These are phyloP conservation scores for Martes martes DNA, from an alignment of 2,113 vertebrate species.

Conservation along the genomic window DNA sequence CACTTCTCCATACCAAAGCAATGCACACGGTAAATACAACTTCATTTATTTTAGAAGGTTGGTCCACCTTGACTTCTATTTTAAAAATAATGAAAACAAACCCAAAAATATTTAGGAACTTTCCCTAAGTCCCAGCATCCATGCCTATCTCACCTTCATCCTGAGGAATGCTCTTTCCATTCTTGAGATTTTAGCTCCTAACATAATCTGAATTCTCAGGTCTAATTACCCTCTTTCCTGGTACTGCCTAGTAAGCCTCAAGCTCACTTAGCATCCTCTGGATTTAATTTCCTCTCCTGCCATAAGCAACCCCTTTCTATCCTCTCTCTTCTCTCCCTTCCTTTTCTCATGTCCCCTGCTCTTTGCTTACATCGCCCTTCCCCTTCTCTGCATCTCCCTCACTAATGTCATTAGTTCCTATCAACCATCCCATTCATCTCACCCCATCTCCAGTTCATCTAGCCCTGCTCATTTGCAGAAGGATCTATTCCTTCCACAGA, in stretches of 20 bases:
- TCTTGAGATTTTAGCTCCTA: background rate
- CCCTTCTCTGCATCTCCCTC: background rate
- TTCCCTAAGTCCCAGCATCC: background rate
- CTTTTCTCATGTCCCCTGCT: background rate
- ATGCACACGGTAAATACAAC: background rate
- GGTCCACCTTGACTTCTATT: background rate
- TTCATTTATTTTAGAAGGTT: background rate
- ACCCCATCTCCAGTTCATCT: background rate
- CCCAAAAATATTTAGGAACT: background rate
- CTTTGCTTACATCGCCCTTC: background rate
- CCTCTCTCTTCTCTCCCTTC: background rate
- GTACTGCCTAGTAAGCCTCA: background rate
- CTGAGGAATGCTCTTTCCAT: background rate
- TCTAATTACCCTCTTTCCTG: background rate
- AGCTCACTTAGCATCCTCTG: background rate
- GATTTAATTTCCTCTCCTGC: background rate
- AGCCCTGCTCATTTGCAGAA: background rate
- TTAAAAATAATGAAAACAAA: background rate
- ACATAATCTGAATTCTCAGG: background rate
- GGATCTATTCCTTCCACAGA: background rate
- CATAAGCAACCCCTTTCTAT: background rate
- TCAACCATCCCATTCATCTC: too few species aligned
- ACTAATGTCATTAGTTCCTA: background rate
- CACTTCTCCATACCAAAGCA: background rate
- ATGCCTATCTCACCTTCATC: background rate